Evolutionary conservation across 2,888 invertebrate genomes (phyloP).

Genomic region (Coremacera marginata): DNA sequence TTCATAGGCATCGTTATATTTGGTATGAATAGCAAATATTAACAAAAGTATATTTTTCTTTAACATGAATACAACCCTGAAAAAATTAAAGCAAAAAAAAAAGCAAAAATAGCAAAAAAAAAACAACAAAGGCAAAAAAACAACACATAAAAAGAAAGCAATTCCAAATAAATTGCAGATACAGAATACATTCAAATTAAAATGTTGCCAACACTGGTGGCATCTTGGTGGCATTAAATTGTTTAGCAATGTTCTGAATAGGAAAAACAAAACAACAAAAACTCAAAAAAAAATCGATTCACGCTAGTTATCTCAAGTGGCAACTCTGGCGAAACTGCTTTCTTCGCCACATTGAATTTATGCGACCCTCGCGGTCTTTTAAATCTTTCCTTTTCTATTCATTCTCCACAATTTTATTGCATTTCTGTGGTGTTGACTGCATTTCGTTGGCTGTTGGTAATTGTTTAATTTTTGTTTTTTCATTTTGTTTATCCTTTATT

Average conservation of each 20-base stretch:
- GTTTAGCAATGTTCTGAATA: constrained; percentile 23
- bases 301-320: no score
- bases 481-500: not conserved
- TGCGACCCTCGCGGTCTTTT: constrained; percentile 28
- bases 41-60: no score
- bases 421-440: constrained; percentile 13
- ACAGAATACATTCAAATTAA: constrained; percentile 26
- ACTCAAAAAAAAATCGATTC: no score
- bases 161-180: not conserved
- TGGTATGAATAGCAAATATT: no score
- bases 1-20: constrained; percentile 32
- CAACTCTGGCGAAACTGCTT: not conserved
- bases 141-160: constrained; percentile 27
- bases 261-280: not conserved
- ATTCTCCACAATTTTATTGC: constrained; percentile 14
- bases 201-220: not conserved
- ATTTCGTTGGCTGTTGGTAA: constrained; percentile 2
- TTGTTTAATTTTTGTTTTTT: not conserved
- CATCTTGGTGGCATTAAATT: constrained; percentile 32
- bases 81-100: constrained; percentile 24
- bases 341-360: constrained; percentile 13
- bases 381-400: constrained; percentile 12
- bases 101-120: not conserved
- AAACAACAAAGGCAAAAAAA: not conserved
- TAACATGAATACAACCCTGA: not conserved